These are phyloP conservation scores for Macrostomum lignano DNA, from an alignment of 1,140 invertebrate genomes.

Conservation along the genomic window DNA sequence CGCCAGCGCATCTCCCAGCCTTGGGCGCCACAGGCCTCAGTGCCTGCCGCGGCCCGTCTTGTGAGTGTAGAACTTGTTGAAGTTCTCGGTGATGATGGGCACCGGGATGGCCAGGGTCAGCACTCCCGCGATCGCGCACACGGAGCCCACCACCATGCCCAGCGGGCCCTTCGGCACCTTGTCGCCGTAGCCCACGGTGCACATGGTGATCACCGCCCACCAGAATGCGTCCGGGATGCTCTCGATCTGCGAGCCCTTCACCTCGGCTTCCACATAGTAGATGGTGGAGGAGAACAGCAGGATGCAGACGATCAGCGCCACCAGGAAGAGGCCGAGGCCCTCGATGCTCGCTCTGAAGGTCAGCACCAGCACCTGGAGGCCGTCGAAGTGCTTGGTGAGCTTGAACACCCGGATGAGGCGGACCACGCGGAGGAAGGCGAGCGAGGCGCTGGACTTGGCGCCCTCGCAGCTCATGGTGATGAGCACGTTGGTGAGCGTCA, in stretches of 20 bases:
- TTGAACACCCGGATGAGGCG: constrained; percentile 43
- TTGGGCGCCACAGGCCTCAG: too few relatives aligned
- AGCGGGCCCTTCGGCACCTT: constrained; percentile 1
- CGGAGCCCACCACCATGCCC: constrained; percentile 1
- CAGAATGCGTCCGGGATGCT: constrained; percentile 5
- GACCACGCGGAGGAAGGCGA: constrained; percentile 82
- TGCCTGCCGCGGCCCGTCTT: not conserved
- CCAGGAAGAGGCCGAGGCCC: constrained; percentile 22
- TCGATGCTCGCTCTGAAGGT: constrained; percentile 23
- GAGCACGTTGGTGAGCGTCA: constrained; percentile 74
- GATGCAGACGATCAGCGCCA: constrained; percentile 20
- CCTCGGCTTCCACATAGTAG: constrained; percentile 1
- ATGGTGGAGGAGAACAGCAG: constrained; percentile 2
- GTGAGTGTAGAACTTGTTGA: constrained; percentile 3
- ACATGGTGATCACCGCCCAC: constrained; percentile 4
- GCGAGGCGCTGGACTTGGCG: constrained; percentile 62
- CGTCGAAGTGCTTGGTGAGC: constrained; percentile 44
- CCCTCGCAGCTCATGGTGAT: constrained; percentile 53
- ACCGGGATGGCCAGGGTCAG: constrained; percentile 2
- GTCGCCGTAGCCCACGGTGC: constrained; percentile 4
- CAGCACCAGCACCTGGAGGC: constrained; percentile 64
- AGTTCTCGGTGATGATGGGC: constrained; percentile 1
- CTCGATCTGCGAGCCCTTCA: constrained; percentile 1
- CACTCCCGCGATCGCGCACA: constrained; percentile 4
- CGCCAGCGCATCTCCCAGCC: too few relatives aligned